Base-by-base conservation (phyloP, 2,888 invertebrate genomes). In the Alloscopus bannaensis region DNA sequence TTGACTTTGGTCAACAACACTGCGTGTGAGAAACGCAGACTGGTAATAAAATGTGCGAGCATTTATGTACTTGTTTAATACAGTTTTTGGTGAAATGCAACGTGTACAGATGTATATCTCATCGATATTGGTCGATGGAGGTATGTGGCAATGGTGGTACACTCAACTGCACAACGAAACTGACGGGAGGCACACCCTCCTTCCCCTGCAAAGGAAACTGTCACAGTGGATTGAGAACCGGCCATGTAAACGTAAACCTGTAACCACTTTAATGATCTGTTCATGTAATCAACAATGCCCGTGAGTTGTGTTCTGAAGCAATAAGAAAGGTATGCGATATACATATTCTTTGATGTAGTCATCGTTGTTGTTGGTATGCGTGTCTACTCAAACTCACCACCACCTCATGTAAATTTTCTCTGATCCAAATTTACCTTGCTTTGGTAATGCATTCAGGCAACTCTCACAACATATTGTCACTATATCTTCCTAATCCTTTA, bases 161-260 rank as follows among this genome's bases (percentile, higher is more conserved):
- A 50, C 29, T 24, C n/a, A 18, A 45, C 75, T 66, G 57, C 26
- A 57, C 28, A 65, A 31, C 60, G 52, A 60, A 76, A 68, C 29
- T 76, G 76, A 69, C 76, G 69, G 66, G 76, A 47, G 75, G 68
- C 76, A 76, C 76, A 69, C 76, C 76, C 75, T 75, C 76, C 76
- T 76, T 69, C 76, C 60, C 20, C 42, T 69, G 62, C 55, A 62
- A 62, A 75, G 52, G 62, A 69, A 76, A 76, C 68, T 76, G 76
- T 76, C 76, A 68, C 69, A 69, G 60, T 29, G 69, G 50, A 76
- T 69, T 52, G 68, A 76, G 55, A 76, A 76, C 76, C 69, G 68
- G 69, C 76, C 76, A 52, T 76, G 76, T 76, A 62, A n/a, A n/a
- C n/a, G n/a, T n/a, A n/a, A n/a, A 62, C 69, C 52, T 76, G 65